Base-by-base conservation (phyloP, 2,888 invertebrate genomes). In the Rhagium mordax region DNA sequence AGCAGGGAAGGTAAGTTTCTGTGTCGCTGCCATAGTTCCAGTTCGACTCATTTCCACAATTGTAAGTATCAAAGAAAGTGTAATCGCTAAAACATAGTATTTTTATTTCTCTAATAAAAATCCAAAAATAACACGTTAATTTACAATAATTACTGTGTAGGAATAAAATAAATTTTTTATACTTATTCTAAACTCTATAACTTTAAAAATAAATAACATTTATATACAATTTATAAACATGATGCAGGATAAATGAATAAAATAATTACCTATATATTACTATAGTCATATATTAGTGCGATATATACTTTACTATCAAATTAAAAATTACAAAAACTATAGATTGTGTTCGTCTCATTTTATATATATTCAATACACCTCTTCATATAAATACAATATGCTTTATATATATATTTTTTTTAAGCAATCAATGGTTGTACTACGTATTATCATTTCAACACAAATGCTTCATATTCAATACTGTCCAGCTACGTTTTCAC, bases 201-300 rank as follows among this genome's bases (percentile, higher is more conserved):
- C 41, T 77, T 76, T 76, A 80, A 80, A 80, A 81, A 81, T 81
- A 81, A 81, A 81, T 81, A 81, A 81, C 80, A 79, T 78, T 76
- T 81, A 81, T 81, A 78, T 80, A 80, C 80, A 81, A 72, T 81
- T 78, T 80, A 79, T 81, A 78, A 80, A 81, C 77, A 80, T 74
- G 74, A 75, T 78, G 74, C 74, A 74, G 73, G 66, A 74, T 74
- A 77, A 61, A 80, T 74, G 71, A n/a, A 80, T 77, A 75, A 73
- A 78, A 76, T 78, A 71, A 64, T 70, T 61, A 70, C 67, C 74
- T 74, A 70, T 76, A 72, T 51, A 51, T 51, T 41, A 51, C 21
- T 65, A 15, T 66, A 53, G 15, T 66, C 24, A 24, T 66, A 27
- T 59, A 68, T 55, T 68, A 70, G 29, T 70, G 64, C 29, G 65